phyloP scores from a whole-genome alignment of 2,113 vertebrate species.

The Phylloscopus trochilus region DNA sequence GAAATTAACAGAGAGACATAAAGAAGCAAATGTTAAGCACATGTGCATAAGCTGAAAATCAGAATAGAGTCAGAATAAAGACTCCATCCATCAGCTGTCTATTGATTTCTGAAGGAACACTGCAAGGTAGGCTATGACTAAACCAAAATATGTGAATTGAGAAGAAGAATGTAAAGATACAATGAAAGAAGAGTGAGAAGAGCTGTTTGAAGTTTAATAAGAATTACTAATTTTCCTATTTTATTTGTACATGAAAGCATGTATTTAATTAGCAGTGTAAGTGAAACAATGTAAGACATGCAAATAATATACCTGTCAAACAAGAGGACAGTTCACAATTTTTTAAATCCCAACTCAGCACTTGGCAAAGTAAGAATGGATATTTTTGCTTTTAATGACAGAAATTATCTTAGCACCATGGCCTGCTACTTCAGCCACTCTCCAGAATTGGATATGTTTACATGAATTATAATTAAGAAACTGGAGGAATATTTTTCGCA shows the following conservation, averaged over 20 bases:
- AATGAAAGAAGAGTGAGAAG: not conserved
- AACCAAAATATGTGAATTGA: not conserved
- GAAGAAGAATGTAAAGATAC: not conserved
- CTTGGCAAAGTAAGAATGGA: not conserved
- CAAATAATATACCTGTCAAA: not conserved
- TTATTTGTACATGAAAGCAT: not conserved
- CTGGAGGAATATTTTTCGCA: not conserved
- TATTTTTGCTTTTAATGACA: not conserved
- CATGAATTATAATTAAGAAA: not conserved
- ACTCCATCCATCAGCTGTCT: not conserved
- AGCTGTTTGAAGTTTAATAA: not conserved
- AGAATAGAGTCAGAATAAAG: not conserved
- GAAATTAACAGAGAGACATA: not conserved
- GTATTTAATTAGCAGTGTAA: not conserved
- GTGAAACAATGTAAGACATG: not conserved
- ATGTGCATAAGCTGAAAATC: not conserved
- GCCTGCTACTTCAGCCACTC: not conserved
- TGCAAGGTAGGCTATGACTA: not conserved
- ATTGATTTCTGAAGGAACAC: not conserved
- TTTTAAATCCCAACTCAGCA: not conserved
- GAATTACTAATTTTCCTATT: not conserved
- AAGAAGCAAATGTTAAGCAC: not conserved
- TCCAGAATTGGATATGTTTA: not conserved
- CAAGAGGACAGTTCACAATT: not conserved
- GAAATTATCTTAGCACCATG: not conserved